A percentile compares a stretch with the other conserved stretches of the same genome.
These are phyloP conservation scores for Myripristis jacobus DNA, from an alignment of 2,797 vertebrate species.

Conservation along the genomic window DNA sequence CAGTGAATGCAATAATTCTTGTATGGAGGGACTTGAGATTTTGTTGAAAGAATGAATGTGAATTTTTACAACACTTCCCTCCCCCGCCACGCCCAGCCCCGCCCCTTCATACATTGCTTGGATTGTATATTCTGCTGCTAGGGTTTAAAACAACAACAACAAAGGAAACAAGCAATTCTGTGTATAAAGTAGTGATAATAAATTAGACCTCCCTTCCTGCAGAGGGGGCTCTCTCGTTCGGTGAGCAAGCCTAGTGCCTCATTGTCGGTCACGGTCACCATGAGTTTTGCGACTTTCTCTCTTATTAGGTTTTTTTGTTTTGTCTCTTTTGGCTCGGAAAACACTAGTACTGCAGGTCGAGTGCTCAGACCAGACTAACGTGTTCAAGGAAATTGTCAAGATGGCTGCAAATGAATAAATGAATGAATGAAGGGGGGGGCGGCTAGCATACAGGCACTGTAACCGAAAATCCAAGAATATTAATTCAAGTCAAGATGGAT, in stretches of 20 bases:
- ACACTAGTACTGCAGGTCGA: not conserved
- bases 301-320: slow-evolving; percentile 21
- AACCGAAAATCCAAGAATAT: slow-evolving; percentile 1
- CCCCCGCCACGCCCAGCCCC: not conserved
- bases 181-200: slow-evolving; percentile 71
- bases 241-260: slow-evolving; percentile 75
- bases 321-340: too few species aligned
- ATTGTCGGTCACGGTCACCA: slow-evolving; percentile 57
- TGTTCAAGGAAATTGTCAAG: slow-evolving; percentile 11
- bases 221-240: slow-evolving; percentile 69
- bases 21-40: slow-evolving; percentile 72
- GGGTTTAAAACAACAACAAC: slow-evolving; percentile 54
- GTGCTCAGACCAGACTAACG: slow-evolving; percentile 34
- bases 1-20: slow-evolving; percentile 84
- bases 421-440: slow-evolving; percentile 41
- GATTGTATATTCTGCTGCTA: slow-evolving; percentile 81
- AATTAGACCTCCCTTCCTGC: slow-evolving; percentile 67
- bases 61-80: slow-evolving; percentile 68
- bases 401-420: slow-evolving; percentile 1
- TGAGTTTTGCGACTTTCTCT: slow-evolving; percentile 25
- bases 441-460: slow-evolving; percentile 21
- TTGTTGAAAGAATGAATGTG: slow-evolving; percentile 79
- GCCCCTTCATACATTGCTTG: slow-evolving; percentile 63
- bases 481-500: slow-evolving; percentile 1
- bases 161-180: slow-evolving; percentile 55